phyloP scores from a whole-genome alignment of 2,888 invertebrate species.

The Drosophila nr. medialis region DNA sequence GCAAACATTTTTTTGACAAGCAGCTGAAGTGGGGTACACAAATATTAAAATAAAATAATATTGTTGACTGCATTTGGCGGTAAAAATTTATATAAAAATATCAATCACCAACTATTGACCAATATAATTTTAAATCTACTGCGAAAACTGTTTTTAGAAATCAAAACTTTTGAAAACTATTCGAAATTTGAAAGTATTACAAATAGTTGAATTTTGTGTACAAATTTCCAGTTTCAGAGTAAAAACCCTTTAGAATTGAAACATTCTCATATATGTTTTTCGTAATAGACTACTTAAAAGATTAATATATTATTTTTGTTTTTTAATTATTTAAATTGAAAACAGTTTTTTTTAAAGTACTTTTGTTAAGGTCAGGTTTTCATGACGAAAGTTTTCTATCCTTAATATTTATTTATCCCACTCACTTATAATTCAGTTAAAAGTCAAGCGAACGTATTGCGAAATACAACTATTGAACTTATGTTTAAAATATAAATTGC shows the following conservation, averaged over 20 bases:
- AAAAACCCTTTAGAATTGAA: not conserved
- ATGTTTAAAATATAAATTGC: not conserved
- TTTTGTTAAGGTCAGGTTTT: not conserved
- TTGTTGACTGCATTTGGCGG: not conserved
- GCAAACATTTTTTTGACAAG: not conserved
- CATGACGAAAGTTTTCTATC: not conserved
- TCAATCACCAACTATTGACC: not conserved
- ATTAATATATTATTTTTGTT: not conserved
- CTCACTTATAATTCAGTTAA: not conserved
- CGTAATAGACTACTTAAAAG: not conserved
- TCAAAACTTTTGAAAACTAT: not conserved
- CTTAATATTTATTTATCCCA: not conserved
- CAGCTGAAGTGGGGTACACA: not conserved
- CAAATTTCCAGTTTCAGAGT: not conserved
- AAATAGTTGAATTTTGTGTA: not conserved
- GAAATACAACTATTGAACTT: not conserved
- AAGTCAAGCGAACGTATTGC: not conserved
- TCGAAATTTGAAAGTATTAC: not conserved
- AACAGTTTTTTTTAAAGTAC: not conserved
- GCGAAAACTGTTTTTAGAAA: not conserved
- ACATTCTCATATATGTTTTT: not conserved
- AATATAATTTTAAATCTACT: not conserved
- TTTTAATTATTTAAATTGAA: not conserved
- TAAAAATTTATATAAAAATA: not conserved
- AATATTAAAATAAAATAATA: not conserved